Evolutionary conservation across 53 echinoderm and acorn worm species (phyloP), one percentile per base, ranked within the genome.

Genomic region (Hippasteria phrygiana): DNA sequence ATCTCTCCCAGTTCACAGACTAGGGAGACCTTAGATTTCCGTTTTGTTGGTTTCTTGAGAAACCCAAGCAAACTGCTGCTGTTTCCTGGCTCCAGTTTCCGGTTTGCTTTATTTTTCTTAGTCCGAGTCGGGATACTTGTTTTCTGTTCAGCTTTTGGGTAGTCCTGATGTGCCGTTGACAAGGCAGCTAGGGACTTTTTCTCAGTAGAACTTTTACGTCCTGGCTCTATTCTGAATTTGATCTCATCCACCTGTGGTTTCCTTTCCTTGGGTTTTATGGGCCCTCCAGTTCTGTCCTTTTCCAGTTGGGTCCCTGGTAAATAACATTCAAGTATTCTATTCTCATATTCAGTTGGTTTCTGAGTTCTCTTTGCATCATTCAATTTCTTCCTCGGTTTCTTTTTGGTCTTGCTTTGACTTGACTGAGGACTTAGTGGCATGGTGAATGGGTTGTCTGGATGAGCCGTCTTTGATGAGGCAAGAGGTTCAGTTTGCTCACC

Each of bases 1-100:
- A 85, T 64, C 38, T 53, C 22, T 51, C 71, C 71, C 5, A 85
- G 71, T 32, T 85, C 85, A 53, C 85, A 85, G 20, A 85, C 85
- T 34, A 85, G 71, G 5, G 85, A 7, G 8, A 71, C 46, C 16
- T 33, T 37, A 18, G 51, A 22, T 35, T 37, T 3, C 4, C 13
- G 71, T 47, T 54, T 85, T 36, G 33, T 53, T 36, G 36, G 38
- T 43, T 50, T 69, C 20, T 36, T 53, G 35, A 33, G 33, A 43
- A 43, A 20, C 43, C 43, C 43, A 13, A 16, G 14, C n/a, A 22
- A 24, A 14, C 22, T 18, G 41, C 0, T 43, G 16, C 26, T 22
- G 4, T 27, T 42, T 26, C 27, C 43, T 43, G 43, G 24, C 62
- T 62, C 24, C 18, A 6, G 62, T 5, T 62, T 73, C 22, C 69